Evolutionary conservation across 92 coral and sea anemone genomes (phyloP).

Genomic region (Epizoanthus fatuus): DNA sequence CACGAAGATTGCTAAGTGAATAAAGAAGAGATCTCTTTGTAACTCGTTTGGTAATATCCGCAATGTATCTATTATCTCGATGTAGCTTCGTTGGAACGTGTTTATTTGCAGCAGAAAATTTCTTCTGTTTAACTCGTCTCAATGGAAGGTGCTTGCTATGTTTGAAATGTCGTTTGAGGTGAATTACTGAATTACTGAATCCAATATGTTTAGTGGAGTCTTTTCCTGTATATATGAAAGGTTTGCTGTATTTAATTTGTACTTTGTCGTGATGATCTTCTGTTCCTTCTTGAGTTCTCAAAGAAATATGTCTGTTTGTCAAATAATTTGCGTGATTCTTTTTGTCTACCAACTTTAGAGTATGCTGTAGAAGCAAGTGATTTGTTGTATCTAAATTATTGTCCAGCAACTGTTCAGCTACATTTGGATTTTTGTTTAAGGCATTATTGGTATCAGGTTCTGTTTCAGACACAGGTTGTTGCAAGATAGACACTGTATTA

Average conservation of each 20-base stretch:
- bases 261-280: no score
- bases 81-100: background rate
- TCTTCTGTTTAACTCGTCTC: background rate
- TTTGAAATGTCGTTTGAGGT: background rate
- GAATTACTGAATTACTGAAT: background rate
- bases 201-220: background rate
- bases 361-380: background rate
- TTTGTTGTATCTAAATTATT: background rate
- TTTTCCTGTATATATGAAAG: background rate
- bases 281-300: background rate
- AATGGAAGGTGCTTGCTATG: background rate
- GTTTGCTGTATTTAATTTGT: no score
- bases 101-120: background rate
- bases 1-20: slow-evolving; percentile 12
- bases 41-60: background rate
- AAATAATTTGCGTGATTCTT: background rate
- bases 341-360: background rate
- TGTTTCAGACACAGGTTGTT: background rate
- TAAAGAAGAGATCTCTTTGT: slow-evolving; percentile 15
- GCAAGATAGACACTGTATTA: background rate
- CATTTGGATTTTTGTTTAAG: background rate
- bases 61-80: background rate
- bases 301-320: background rate
- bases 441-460: background rate
- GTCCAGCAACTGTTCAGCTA: background rate